Conservation (phyloP, 2,797 vertebrate genomes). For the Sternarchorhynchus goeldii region DNA sequence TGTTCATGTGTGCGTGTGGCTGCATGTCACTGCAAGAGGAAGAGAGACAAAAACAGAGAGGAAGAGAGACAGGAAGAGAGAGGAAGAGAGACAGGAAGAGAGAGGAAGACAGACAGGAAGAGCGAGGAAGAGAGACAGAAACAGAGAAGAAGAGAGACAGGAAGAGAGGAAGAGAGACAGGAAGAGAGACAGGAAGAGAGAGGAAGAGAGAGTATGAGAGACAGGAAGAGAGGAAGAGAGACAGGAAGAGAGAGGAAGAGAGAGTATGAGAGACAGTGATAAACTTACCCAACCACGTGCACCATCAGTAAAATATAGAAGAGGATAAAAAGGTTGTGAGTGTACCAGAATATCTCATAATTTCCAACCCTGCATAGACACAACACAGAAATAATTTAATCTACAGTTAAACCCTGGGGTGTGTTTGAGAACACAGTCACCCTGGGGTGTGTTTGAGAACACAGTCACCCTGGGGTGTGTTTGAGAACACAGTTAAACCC, state of each 20-base stretch:
- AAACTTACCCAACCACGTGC: slow-evolving; percentile 92
- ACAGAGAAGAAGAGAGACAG: neutral
- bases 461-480: no score
- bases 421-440: no score
- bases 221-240: neutral
- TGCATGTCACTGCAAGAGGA: no score
- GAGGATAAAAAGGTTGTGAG: slow-evolving; percentile 95
- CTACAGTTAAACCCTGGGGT: neutral
- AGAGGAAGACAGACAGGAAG: neutral
- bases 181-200: neutral
- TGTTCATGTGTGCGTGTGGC: no score
- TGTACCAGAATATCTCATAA: slow-evolving; percentile 98
- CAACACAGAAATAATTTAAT: slow-evolving; percentile 21
- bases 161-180: no score
- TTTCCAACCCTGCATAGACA: slow-evolving; percentile 81
- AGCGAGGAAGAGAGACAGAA: neutral
- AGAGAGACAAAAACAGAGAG: no score
- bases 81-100: neutral
- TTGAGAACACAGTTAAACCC: no score
- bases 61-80: neutral
- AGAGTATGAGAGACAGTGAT: neutral
- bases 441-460: no score
- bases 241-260: neutral
- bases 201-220: neutral
- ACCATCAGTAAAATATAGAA: slow-evolving; percentile 94